Conservation (phyloP, 2,113 vertebrate genomes). For the Megaceryle torquata region DNA sequence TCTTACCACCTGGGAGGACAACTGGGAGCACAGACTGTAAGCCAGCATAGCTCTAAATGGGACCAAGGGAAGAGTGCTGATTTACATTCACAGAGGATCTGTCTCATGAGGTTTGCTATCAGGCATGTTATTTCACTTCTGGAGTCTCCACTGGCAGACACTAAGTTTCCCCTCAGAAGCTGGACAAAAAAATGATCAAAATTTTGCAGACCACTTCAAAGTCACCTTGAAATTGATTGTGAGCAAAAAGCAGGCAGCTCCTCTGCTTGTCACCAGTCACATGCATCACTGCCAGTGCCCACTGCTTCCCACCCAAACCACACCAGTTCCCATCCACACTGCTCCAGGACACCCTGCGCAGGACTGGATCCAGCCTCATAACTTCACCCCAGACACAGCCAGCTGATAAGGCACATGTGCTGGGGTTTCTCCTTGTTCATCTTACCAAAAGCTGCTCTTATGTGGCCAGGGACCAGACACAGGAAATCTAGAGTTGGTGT, state of each 20-base stretch:
- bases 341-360: fast-evolving
- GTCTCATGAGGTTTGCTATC: background rate
- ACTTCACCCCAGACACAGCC: background rate
- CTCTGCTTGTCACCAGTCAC: background rate
- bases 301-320: background rate
- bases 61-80: background rate
- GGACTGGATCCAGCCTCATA: background rate
- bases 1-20: fast-evolving
- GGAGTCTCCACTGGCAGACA: background rate
- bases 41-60: background rate
- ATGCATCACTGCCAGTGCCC: background rate
- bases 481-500: background rate
- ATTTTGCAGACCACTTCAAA: background rate
- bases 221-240: background rate
- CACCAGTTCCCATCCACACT: background rate
- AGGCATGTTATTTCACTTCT: background rate
- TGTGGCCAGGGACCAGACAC: background rate
- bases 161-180: background rate
- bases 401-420: background rate
- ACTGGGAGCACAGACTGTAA: background rate
- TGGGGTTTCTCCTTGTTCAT: background rate
- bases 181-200: background rate
- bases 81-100: background rate
- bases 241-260: background rate
- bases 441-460: background rate